Conservation (phyloP, 2,113 vertebrate species). For the Hypanus sabinus region DNA sequence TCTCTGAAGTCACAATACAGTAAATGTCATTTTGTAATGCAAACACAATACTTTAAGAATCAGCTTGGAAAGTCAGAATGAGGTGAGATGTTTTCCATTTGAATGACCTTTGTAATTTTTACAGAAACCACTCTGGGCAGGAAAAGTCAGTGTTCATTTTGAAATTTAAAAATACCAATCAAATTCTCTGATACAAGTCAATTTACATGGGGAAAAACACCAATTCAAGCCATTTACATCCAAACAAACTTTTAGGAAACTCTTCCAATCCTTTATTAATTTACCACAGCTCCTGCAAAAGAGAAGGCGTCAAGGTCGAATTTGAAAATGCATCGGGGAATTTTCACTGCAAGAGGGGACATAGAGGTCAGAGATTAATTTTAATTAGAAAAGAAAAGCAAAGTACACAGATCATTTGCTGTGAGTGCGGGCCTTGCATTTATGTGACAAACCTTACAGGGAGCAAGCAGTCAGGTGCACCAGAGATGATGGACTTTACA, state of each 20-base stretch:
- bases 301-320: not conserved
- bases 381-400: not conserved
- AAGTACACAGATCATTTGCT: not conserved
- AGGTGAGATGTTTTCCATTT: not conserved
- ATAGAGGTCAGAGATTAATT: not conserved
- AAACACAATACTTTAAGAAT: not conserved
- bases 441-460: not conserved
- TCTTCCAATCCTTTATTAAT: not conserved
- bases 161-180: not conserved
- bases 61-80: not conserved
- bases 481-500: not conserved
- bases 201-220: not conserved
- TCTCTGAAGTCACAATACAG: not conserved
- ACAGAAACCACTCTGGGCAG: constrained; percentile 6
- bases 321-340: not conserved
- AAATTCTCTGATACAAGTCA: not conserved
- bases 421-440: not conserved
- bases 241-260: not conserved
- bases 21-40: no score
- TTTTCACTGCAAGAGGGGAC: not conserved
- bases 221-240: not conserved
- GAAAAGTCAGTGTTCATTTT: not conserved
- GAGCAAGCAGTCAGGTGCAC: not conserved
- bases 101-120: not conserved
- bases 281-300: not conserved